Conservation (phyloP, 1,140 invertebrate genomes). For the Eufriesea mexicana region DNA sequence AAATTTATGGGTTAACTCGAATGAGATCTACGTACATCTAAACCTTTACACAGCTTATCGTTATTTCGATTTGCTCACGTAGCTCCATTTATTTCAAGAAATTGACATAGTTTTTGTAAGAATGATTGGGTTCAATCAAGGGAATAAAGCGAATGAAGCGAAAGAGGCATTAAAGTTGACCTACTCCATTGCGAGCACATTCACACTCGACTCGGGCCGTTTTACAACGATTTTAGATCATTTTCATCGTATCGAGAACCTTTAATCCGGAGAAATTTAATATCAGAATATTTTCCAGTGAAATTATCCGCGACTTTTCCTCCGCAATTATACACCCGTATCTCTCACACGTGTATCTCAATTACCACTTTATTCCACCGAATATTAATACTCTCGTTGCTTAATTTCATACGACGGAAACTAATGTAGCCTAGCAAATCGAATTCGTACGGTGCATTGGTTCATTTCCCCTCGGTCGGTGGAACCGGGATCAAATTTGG, state of each 20-base stretch:
- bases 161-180: neutral
- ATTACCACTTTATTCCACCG: neutral
- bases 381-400: too few relatives aligned
- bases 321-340: too few relatives aligned
- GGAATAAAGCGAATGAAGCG: neutral
- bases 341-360: neutral
- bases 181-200: neutral
- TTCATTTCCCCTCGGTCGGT: too few relatives aligned
- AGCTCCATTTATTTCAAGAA: too few relatives aligned
- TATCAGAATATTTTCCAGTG: neutral
- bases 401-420: neutral
- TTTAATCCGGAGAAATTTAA: neutral
- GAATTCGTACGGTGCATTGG: too few relatives aligned
- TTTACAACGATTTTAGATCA: neutral
- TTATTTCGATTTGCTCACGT: too few relatives aligned
- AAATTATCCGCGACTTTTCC: too few relatives aligned
- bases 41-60: too few relatives aligned
- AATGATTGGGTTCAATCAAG: neutral
- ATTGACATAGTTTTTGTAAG: neutral
- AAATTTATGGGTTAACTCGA: too few relatives aligned
- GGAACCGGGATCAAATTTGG: neutral
- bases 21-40: too few relatives aligned
- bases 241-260: neutral
- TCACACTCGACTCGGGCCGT: neutral
- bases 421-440: neutral